phyloP scores from a whole-genome alignment of 2,797 vertebrate genomes.

The Cynodonichthys magdalenae region DNA sequence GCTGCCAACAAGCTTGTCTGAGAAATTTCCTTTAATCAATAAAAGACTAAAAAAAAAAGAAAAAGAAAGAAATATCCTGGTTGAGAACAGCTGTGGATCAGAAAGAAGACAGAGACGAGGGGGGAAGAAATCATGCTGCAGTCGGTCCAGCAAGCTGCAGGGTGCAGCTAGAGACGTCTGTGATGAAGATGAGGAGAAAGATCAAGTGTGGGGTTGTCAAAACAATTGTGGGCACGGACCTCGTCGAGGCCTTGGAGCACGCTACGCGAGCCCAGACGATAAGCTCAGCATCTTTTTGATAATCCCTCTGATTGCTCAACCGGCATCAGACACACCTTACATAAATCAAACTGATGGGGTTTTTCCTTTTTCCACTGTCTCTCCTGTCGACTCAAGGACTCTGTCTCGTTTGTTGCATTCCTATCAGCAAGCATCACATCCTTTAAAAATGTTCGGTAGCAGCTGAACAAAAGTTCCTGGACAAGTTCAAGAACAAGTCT shows the following conservation, averaged over 20 bases:
- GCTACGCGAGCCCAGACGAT: constrained; percentile 53
- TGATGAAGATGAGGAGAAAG: constrained; percentile 36
- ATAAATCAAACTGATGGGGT: constrained; percentile 50
- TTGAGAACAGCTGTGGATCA: constrained; percentile 44
- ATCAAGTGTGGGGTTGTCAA: constrained; percentile 64
- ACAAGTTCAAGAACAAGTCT: neutral
- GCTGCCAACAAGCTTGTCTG: constrained; percentile 41
- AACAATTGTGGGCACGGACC: constrained; percentile 65
- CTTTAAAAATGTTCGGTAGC: constrained; percentile 15
- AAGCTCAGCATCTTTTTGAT: constrained; percentile 46
- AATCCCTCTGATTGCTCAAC: constrained; percentile 60
- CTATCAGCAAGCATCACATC: constrained; percentile 28
- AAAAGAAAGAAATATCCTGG: constrained; percentile 11
- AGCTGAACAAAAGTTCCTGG: constrained; percentile 2
- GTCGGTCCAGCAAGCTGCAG: constrained; percentile 29
- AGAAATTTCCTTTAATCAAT: constrained; percentile 56
- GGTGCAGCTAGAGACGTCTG: constrained; percentile 55
- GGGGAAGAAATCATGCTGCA: constrained; percentile 12
- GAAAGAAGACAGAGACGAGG: constrained; percentile 34
- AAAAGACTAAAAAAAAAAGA: constrained; percentile 39
- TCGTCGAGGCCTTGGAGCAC: constrained; percentile 56
- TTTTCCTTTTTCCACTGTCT: constrained; percentile 28
- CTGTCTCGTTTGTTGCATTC: constrained; percentile 27
- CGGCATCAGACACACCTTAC: constrained; percentile 40
- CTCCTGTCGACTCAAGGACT: constrained; percentile 26